phyloP scores from a whole-genome alignment of 2,113 vertebrate species.

The Pagrus major region DNA sequence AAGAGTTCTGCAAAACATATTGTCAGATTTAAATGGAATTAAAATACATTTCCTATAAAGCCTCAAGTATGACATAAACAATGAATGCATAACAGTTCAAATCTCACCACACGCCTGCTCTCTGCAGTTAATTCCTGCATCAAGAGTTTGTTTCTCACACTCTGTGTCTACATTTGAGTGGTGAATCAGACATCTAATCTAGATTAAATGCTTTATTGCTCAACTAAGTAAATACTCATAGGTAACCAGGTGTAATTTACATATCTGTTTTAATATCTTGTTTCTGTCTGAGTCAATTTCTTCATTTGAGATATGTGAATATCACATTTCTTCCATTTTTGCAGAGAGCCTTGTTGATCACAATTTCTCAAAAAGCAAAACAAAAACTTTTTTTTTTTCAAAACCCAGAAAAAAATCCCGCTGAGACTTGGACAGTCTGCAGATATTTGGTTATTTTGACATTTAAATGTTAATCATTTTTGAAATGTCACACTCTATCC shows the following conservation, averaged over 20 bases:
- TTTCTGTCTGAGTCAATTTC: background rate
- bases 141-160: background rate
- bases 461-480: constrained; percentile 82
- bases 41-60: background rate
- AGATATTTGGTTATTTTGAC: constrained; percentile 80
- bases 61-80: background rate
- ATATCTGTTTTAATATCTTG: background rate
- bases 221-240: background rate
- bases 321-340: background rate
- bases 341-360: background rate
- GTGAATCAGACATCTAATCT: background rate
- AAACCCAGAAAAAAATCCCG: constrained; percentile 62
- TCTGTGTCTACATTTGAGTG: background rate
- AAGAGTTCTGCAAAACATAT: constrained; percentile 39
- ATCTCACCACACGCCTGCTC: background rate
- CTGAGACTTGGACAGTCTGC: constrained; percentile 56
- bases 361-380: constrained; percentile 10
- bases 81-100: background rate
- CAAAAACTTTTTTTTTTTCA: constrained; percentile 59
- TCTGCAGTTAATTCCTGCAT: background rate
- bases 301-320: background rate
- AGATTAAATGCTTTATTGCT: background rate
- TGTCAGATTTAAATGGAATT: constrained; percentile 33
- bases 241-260: background rate
- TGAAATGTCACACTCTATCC: constrained; percentile 83